Conservation (phyloP, 92 coral and sea anemone species). For the Porites cylindrica region DNA sequence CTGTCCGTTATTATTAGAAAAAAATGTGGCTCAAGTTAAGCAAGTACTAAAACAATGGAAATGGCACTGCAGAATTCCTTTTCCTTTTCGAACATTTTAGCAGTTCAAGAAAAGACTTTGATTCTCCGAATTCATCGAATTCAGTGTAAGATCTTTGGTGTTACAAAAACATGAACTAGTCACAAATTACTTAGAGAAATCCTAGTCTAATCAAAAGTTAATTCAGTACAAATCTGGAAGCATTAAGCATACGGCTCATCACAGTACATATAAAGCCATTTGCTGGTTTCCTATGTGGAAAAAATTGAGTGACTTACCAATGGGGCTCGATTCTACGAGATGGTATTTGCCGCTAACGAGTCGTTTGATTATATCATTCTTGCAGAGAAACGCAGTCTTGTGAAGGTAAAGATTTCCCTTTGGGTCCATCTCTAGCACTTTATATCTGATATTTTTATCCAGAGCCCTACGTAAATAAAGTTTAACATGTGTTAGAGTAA, state of each 20-base stretch:
- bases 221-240: neutral
- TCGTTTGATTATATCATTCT: slow-evolving; percentile 27
- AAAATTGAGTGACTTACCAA: neutral
- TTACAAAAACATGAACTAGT: no score
- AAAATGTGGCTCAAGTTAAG: no score
- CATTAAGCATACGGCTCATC: no score
- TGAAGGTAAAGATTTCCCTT: slow-evolving; percentile 21
- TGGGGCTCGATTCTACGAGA: neutral
- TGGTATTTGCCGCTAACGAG: slow-evolving; percentile 4
- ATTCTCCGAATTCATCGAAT: no score
- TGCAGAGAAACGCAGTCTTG: neutral
- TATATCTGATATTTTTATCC: neutral
- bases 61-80: no score
- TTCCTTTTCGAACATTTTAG: no score
- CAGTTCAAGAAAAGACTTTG: no score
- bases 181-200: no score
- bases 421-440: slow-evolving; percentile 15
- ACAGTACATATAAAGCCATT: neutral
- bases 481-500: neutral
- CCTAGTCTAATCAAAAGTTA: no score
- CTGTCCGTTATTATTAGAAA: no score
- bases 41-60: no score
- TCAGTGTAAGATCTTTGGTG: no score
- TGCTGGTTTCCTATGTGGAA: neutral
- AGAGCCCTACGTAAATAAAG: neutral